Conservation (phyloP, 2,797 vertebrate genomes). For the Chromis chromis region DNA sequence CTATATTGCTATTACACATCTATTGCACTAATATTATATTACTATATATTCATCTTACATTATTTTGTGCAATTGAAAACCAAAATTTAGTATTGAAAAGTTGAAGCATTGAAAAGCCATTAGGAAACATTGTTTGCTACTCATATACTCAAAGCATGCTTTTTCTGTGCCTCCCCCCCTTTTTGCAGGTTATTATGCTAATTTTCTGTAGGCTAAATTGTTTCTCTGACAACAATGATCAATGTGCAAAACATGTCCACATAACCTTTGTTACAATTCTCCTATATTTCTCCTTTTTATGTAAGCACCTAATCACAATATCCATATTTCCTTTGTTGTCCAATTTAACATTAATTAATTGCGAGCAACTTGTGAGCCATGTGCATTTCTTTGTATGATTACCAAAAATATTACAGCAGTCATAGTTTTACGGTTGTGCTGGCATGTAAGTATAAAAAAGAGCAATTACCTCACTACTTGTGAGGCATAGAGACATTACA, state of each 20-base stretch:
- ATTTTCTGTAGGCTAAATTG: slow-evolving; percentile 8
- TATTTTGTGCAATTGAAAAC: not conserved
- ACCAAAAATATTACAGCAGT: not conserved
- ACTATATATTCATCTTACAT: not conserved
- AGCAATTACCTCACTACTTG: slow-evolving; percentile 35
- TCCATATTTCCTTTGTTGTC: not conserved
- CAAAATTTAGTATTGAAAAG: not conserved
- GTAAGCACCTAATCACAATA: not conserved
- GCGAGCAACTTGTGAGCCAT: not conserved
- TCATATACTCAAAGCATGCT: not conserved
- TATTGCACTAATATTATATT: not conserved
- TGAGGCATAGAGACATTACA: slow-evolving; percentile 56
- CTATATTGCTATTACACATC: too few relatives aligned
- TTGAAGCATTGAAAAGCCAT: slow-evolving; percentile 14
- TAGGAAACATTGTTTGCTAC: not conserved
- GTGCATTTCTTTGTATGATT: not conserved
- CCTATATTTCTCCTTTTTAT: not conserved
- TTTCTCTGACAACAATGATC: not conserved
- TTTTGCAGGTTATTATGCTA: slow-evolving; percentile 5
- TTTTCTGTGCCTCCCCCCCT: not conserved
- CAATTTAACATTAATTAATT: not conserved
- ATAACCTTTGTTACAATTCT: not conserved
- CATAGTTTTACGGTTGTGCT: not conserved
- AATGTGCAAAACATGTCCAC: not conserved
- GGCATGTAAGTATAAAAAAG: slow-evolving; percentile 23